phyloP scores from a whole-genome alignment of 2,888 invertebrate genomes.

The Vesta saturnalis region DNA sequence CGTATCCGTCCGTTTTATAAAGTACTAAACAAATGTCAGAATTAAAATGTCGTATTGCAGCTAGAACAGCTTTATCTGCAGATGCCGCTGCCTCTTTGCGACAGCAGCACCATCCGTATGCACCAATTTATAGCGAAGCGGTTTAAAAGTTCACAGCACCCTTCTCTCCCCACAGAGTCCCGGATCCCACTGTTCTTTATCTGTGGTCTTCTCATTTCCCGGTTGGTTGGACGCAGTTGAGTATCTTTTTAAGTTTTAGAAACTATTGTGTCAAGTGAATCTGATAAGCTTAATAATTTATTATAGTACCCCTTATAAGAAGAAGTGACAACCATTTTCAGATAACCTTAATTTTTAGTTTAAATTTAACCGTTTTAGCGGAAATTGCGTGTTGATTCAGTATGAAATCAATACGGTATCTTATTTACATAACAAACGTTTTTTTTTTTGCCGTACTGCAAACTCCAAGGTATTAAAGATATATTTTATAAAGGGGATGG shows the following conservation, averaged over 20 bases:
- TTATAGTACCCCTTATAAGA: constrained; percentile 41
- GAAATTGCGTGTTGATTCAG: constrained; percentile 12
- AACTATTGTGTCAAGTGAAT: constrained; percentile 63
- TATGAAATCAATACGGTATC: constrained; percentile 3
- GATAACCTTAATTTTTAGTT: constrained; percentile 22
- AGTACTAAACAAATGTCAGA: constrained; percentile 53
- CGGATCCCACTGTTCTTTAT: constrained; percentile 34
- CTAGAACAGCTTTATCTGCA: constrained; percentile 61
- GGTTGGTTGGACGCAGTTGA: constrained; percentile 61
- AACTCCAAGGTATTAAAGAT: neutral
- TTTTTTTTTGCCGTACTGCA: neutral
- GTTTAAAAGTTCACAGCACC: constrained; percentile 60
- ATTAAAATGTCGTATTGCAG: constrained; percentile 59
- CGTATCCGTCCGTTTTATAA: constrained; percentile 34
- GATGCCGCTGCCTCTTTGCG: constrained; percentile 58
- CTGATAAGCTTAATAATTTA: constrained; percentile 59
- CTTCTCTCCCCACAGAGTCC: constrained; percentile 46
- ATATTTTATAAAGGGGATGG: constrained; percentile 1
- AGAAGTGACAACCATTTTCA: constrained; percentile 30
- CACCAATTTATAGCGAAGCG: constrained; percentile 59
- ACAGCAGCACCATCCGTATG: constrained; percentile 60
- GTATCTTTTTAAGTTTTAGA: constrained; percentile 62
- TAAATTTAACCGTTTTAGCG: constrained; percentile 3
- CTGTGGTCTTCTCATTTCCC: constrained; percentile 61
- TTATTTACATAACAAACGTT: neutral